Evolutionary conservation across 2,797 vertebrate genomes (phyloP), one percentile per base, ranked within the genome.

Genomic region (Enteromius anoplus): DNA sequence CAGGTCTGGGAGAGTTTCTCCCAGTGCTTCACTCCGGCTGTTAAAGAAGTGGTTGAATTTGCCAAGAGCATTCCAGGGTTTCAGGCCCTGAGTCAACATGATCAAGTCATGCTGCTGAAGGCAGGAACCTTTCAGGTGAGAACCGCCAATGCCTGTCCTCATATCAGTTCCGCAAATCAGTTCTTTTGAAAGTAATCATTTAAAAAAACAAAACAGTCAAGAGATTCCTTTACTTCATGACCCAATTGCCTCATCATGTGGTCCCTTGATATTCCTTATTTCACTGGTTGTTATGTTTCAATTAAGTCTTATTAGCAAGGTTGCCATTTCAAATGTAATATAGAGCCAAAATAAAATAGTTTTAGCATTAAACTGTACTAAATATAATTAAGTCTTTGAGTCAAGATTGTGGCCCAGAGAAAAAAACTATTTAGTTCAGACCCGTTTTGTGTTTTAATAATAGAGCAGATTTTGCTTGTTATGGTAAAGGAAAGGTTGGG

Each of bases 1-100:
- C 93, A 95, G 89, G 92, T 96, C 78, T 96, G 95, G 95, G 94
- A 95, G 80, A 93, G 93, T 4, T 96, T 96, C 87, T 95, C 95
- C 23, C 94, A 94, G 89, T 95, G 95, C 90, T 96, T 96, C 90
- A 95, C 94, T 19, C 95, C 95, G 0, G 95, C 95, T 1, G 95
- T 96, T 32, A 95, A 93, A 85, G 95, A 95, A 86, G 95, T 96
- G 37, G 95, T 96, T 82, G 95, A 95, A 88, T 96, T 96, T 69
- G 95, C 95, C 84, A 95, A 95, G 89, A 95, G 93, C 88, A 95
- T 96, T 80, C 95, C 95, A 0, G 94, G 94, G 76, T 96, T 96
- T 91, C 93, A 95, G 87, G 89, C 40, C 1, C 92, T 96, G 12
- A 94, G 92, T 89, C 94, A 95, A 87, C 92, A 95, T 0, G 95